These are phyloP conservation scores for Oryzias dopingdopingensis DNA, from an alignment of 2,797 vertebrate genomes.

Conservation along the genomic window DNA sequence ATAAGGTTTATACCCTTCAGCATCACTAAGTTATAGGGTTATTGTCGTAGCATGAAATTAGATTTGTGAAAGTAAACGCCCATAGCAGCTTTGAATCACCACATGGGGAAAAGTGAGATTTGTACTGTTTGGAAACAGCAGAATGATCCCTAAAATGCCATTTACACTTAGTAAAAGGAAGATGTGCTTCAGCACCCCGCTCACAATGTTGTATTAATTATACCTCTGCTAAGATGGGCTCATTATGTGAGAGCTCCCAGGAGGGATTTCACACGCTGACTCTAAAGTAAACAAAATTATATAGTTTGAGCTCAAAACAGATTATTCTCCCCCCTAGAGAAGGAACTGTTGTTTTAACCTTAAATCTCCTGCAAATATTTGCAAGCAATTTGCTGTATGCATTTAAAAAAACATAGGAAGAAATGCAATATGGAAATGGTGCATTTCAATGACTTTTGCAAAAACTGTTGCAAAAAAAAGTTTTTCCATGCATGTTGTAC, in stretches of 20 bases:
- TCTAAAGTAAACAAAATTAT: neutral
- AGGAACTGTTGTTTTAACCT: too few relatives aligned
- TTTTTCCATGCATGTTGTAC: too few relatives aligned
- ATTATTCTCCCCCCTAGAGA: too few relatives aligned
- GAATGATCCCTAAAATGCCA: conserved; percentile 2
- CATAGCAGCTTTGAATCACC: conserved; percentile 38
- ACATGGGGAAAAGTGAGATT: conserved; percentile 3
- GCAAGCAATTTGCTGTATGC: too few relatives aligned
- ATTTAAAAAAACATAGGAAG: too few relatives aligned
- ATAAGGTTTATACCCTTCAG: conserved; percentile 7
- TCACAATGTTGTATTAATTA: conserved; percentile 1
- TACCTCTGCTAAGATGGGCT: conserved; percentile 13
- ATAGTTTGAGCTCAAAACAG: neutral
- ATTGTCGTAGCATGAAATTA: conserved; percentile 45
- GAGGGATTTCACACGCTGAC: neutral
- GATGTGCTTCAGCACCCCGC: conserved; percentile 15
- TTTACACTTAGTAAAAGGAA: conserved; percentile 14
- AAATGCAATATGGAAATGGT: too few relatives aligned
- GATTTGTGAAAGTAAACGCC: conserved; percentile 36
- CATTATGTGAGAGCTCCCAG: conserved; percentile 3
- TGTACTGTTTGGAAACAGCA: neutral
- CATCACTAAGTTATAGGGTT: conserved; percentile 7
- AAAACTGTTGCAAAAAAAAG: too few relatives aligned
- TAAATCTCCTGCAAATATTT: too few relatives aligned
- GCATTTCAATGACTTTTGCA: too few relatives aligned